phyloP scores from a whole-genome alignment of 2,113 vertebrate species.

The Zapornia atra region DNA sequence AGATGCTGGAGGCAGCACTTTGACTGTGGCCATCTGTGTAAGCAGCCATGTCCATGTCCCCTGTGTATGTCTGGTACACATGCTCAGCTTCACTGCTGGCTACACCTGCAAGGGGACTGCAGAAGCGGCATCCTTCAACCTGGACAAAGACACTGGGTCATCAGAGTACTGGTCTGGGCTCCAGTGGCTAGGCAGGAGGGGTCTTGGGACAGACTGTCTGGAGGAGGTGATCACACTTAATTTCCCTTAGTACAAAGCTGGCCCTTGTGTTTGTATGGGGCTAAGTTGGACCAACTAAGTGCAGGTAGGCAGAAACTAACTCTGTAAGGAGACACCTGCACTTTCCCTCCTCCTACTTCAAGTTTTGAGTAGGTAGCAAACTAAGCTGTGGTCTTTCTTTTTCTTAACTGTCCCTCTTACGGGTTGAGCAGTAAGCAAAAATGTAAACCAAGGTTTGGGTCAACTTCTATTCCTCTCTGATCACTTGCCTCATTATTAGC shows the following conservation, averaged over 20 bases:
- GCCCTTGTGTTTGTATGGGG: background rate
- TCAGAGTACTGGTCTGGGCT: background rate
- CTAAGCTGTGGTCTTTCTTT: background rate
- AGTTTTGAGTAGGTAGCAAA: background rate
- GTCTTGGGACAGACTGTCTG: background rate
- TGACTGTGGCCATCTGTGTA: background rate
- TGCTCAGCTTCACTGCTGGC: background rate
- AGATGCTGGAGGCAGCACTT: rapidly evolving
- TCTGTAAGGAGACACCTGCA: background rate
- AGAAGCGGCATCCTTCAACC: background rate
- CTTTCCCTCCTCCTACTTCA: background rate
- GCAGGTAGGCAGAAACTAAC: background rate
- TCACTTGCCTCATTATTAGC: background rate
- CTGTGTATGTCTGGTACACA: too few relatives aligned
- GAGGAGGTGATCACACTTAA: background rate
- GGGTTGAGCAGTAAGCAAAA: background rate
- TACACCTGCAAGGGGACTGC: background rate
- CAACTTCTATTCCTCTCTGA: background rate
- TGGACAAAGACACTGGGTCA: background rate
- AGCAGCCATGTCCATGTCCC: rapidly evolving
- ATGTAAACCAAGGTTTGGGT: background rate
- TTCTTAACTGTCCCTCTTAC: background rate
- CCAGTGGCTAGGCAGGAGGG: background rate
- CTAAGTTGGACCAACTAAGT: background rate
- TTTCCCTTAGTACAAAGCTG: background rate